A percentile compares a stretch with the other conserved stretches of the same genome.
phyloP scores from a whole-genome alignment of 2,797 vertebrate genomes.

The Sebastiscus tertius region DNA sequence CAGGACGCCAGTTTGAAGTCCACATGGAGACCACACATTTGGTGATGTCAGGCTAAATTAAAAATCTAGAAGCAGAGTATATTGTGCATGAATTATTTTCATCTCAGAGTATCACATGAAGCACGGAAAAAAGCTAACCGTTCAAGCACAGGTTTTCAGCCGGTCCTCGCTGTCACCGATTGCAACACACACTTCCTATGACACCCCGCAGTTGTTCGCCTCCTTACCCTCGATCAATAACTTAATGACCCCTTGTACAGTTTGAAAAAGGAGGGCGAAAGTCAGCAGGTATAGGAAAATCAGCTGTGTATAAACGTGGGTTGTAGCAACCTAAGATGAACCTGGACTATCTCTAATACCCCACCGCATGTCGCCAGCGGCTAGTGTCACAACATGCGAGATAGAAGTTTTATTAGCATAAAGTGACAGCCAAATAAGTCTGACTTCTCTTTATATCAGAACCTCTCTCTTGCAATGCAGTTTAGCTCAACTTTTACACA shows the following conservation, averaged over 20 bases:
- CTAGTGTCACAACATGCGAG: not conserved
- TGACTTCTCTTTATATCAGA: not conserved
- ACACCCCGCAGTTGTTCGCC: slow-evolving; percentile 14
- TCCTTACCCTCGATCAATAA: slow-evolving; percentile 47
- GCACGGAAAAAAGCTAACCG: not conserved
- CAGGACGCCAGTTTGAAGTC: slow-evolving; percentile 2
- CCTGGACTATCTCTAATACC: not conserved
- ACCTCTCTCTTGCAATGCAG: not conserved
- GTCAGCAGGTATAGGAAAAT: not conserved
- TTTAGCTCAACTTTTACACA: not conserved
- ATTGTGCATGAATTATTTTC: not conserved
- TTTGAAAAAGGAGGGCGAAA: not conserved
- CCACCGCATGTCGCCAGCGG: not conserved
- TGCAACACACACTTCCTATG: not conserved
- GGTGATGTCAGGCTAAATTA: not conserved
- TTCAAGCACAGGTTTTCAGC: not conserved
- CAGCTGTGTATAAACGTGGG: not conserved
- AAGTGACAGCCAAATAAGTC: not conserved
- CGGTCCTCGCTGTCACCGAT: not conserved
- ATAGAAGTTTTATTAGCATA: not conserved
- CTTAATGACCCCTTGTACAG: slow-evolving; percentile 33
- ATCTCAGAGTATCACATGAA: not conserved
- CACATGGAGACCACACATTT: not conserved
- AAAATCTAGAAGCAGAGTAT: not conserved
- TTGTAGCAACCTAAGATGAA: not conserved